Percentiles rank a stretch among this genome's conserved stretches.
phyloP scores from a whole-genome alignment of 2,113 vertebrate species.

The Passer domesticus region DNA sequence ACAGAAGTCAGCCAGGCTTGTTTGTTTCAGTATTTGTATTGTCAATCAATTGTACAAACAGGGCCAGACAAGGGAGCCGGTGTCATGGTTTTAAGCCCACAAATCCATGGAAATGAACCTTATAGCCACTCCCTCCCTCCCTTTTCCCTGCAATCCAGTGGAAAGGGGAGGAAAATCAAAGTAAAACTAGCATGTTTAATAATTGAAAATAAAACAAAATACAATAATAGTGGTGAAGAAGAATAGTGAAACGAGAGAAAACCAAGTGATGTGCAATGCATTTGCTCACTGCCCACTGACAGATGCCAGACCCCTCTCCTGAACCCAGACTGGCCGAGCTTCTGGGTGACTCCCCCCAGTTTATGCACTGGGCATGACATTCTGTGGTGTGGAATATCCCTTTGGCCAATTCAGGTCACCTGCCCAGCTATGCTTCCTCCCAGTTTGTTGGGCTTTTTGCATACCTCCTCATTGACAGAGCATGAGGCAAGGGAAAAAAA shows the following conservation, averaged over 20 bases:
- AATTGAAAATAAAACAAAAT: background rate
- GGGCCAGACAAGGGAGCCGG: background rate
- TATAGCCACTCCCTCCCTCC: background rate
- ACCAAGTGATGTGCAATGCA: background rate
- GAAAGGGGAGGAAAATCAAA: background rate
- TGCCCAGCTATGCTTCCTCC: background rate
- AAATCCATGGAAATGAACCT: background rate
- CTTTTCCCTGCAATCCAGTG: background rate
- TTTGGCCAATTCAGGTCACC: background rate
- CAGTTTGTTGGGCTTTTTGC: background rate
- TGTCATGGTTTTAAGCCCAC: fast-evolving
- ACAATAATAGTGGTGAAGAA: background rate
- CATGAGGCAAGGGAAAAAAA: background rate
- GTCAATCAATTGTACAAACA: background rate
- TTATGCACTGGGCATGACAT: fast-evolving
- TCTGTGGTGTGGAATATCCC: background rate
- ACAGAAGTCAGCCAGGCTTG: background rate
- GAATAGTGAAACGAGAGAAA: background rate
- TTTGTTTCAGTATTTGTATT: background rate
- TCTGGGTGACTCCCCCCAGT: background rate
- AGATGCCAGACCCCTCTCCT: background rate
- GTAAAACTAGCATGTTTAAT: background rate
- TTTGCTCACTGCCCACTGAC: background rate
- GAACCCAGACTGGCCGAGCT: fast-evolving
- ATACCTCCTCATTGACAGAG: background rate